A percentile compares a stretch with the other conserved stretches of the same genome.
Conservation (phyloP, 2,113 vertebrate species). For the Anser cygnoides region DNA sequence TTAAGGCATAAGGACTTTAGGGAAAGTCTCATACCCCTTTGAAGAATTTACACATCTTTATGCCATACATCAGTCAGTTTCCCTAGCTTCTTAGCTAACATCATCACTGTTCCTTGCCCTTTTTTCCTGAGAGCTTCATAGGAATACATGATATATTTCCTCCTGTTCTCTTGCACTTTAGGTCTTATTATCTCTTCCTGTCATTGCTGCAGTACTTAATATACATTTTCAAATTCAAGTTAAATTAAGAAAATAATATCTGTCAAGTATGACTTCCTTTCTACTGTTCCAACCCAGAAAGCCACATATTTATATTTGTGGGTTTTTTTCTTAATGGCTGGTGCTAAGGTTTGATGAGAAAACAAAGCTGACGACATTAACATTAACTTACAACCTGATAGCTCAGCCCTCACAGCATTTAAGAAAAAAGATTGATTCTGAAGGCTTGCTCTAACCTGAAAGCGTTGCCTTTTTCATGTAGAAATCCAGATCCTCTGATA, state of each 20-base stretch:
- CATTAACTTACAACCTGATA: background rate
- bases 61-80: background rate
- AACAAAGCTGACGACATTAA: background rate
- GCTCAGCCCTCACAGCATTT: fast-evolving
- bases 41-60: background rate
- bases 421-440: background rate
- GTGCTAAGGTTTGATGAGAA: background rate
- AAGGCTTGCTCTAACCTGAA: background rate
- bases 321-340: background rate
- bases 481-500: background rate
- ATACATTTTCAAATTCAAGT: background rate
- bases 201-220: background rate
- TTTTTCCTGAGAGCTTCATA: background rate
- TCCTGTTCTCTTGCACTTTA: background rate
- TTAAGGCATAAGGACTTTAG: background rate
- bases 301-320: background rate
- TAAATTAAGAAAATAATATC: background rate
- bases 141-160: background rate
- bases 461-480: background rate
- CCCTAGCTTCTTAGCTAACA: background rate
- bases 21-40: background rate
- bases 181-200: background rate
- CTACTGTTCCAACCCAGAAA: background rate
- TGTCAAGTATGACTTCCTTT: background rate
- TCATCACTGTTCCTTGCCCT: background rate